Evolutionary conservation across 2,797 vertebrate species (phyloP).

Genomic region (Sylvilagus floridanus): DNA sequence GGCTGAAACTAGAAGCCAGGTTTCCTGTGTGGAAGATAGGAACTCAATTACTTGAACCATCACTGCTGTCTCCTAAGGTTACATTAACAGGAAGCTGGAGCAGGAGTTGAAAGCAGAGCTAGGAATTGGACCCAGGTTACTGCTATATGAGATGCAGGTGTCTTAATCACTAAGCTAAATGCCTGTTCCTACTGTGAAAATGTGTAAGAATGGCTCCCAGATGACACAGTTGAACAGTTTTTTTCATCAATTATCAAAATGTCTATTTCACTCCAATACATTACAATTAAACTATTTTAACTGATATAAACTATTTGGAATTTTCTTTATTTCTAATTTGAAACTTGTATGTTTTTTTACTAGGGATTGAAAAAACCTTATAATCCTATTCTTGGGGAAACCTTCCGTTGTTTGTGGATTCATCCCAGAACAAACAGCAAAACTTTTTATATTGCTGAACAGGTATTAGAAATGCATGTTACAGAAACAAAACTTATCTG

Average conservation of each 20-base stretch:
- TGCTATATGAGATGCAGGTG: too few relatives aligned
- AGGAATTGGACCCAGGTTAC: too few relatives aligned
- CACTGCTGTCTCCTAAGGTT: too few relatives aligned
- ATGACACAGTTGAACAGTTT: conserved; percentile 6
- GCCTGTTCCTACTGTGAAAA: not conserved
- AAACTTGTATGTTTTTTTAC: conserved; percentile 50
- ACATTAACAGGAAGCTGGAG: too few relatives aligned
- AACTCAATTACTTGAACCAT: too few relatives aligned
- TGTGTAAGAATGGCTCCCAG: conserved; percentile 15
- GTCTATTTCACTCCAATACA: too few relatives aligned
- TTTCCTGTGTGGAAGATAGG: too few relatives aligned
- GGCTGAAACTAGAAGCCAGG: too few relatives aligned
- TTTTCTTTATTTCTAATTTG: conserved; percentile 62
- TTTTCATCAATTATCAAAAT: too few relatives aligned
- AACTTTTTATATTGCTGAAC: conserved; percentile 98
- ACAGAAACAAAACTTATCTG: conserved; percentile 20
- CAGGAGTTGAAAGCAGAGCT: too few relatives aligned
- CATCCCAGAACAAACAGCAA: conserved; percentile 97
- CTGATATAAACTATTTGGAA: conserved; percentile 45
- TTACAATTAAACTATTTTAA: not conserved
- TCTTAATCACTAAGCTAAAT: too few relatives aligned
- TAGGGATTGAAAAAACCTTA: conserved; percentile 99
- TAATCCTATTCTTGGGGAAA: conserved; percentile 99
- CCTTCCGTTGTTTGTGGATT: conserved; percentile 97
- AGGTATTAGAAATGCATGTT: conserved; percentile 89